Base-by-base conservation (phyloP, 1,140 invertebrate species). In the Hyphantria cunea region DNA sequence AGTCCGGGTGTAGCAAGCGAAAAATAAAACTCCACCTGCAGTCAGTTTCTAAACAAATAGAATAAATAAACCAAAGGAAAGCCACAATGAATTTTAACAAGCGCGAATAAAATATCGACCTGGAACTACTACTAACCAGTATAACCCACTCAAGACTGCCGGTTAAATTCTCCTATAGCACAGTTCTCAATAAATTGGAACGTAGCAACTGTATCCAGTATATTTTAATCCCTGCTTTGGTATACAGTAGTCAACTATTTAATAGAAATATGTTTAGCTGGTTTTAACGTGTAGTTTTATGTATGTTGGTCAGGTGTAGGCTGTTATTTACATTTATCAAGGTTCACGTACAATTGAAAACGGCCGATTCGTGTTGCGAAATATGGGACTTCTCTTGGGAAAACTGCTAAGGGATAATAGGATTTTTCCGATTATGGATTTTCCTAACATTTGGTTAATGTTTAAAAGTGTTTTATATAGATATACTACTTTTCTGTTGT, bases 61-160 rank as follows among this genome's bases (percentile, higher is more conserved):
- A 81, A 76, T 79, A 82, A 78, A 69, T 68, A 70, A 72, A 68
- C 71, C 63, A 63, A 37, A 77, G 68, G 68, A 73, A 80, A 25
- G 17, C 17, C 17, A 80, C 80, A 86, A 86, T 84, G 69, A 82
- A 72, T 69, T 82, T 82, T 83, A 86, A 84, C 81, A 84, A 84
- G 81, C 72, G 76, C 64, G 75, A 76, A 83, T 85, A 85, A 86
- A 86, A 86, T 84, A 86, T 86, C 74, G 78, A 80, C 78, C 82
- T 78, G 66, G 65, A 70, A 63, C 60, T 39, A 62, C 68, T 52
- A 70, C 48, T 61, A 44, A 39, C 50, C 55, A 64, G 4, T n/a
- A 17, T 33, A 64, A 14, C 5, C 2, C 39, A 37, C 55, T 12
- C 61, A 7, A 10, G 7, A 5, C 39, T 31, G 15, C 0, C 41